A percentile compares a stretch with the other conserved stretches of the same genome.
phyloP scores from a whole-genome alignment of 2,888 invertebrate species.

The Machimus rusticus region DNA sequence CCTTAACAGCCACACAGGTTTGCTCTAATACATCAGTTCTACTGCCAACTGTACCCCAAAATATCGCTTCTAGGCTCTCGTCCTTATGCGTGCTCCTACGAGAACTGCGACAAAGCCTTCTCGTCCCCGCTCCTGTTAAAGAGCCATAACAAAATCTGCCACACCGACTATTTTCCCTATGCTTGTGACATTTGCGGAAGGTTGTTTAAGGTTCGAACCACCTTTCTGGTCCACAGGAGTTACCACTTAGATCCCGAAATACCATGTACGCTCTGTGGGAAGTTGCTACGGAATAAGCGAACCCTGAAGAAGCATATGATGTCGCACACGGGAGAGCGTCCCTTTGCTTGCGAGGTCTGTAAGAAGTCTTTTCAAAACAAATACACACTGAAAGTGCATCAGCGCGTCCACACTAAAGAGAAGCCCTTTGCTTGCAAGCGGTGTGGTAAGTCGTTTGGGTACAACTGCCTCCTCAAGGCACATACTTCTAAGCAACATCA shows the following conservation, averaged over 20 bases:
- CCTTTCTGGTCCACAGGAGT: constrained; percentile 22
- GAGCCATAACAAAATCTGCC: background rate
- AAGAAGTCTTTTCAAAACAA: constrained; percentile 25
- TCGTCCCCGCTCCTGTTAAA: background rate
- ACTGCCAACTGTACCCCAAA: background rate
- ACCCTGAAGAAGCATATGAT: background rate
- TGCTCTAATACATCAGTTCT: background rate
- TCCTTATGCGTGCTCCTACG: background rate
- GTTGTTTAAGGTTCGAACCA: too few relatives aligned
- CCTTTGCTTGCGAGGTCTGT: constrained; percentile 12
- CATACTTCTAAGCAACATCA: background rate
- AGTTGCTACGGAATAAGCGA: constrained; percentile 17
- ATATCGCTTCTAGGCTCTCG: background rate
- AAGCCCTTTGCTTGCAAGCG: background rate
- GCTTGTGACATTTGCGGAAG: too few relatives aligned
- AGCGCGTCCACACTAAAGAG: constrained; percentile 31
- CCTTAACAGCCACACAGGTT: constrained; percentile 20
- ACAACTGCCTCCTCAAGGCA: constrained; percentile 3
- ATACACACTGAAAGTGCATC: constrained; percentile 14
- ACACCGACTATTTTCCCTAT: too few relatives aligned
- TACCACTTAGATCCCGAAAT: constrained; percentile 41
- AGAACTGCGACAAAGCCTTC: constrained; percentile 1
- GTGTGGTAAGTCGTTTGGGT: constrained; percentile 5
- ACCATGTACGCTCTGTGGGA: constrained; percentile 34
- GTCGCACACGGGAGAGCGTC: constrained; percentile 29